Percentiles rank a stretch among this genome's conserved stretches.
These are phyloP conservation scores for Clepsis dumicolana DNA, from an alignment of 2,888 invertebrate genomes.

Conservation along the genomic window DNA sequence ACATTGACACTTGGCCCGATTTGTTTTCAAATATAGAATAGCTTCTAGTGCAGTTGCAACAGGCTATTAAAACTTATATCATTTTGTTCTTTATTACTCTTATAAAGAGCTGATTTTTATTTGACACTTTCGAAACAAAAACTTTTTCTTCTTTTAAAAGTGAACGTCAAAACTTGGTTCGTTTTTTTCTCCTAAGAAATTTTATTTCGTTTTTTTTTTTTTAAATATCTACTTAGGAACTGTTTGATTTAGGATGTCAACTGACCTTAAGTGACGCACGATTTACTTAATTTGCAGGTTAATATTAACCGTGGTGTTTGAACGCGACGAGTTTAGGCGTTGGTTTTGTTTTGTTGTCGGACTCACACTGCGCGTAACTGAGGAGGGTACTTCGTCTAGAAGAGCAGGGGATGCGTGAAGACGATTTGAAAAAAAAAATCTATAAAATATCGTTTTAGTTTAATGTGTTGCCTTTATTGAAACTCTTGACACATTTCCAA, in stretches of 20 bases:
- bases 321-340: slow-evolving; percentile 51
- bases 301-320: slow-evolving; percentile 32
- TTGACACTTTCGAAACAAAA: background rate
- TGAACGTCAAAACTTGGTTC: background rate
- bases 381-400: slow-evolving; percentile 61
- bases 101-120: slow-evolving; percentile 9
- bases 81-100: slow-evolving; percentile 24
- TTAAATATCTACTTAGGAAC: background rate
- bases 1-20: slow-evolving; percentile 50
- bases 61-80: slow-evolving; percentile 12
- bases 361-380: slow-evolving; percentile 70
- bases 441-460: too few species aligned
- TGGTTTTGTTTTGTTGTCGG: slow-evolving; percentile 67
- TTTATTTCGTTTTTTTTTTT: background rate
- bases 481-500: too few species aligned
- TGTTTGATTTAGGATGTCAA: background rate
- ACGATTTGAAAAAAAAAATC: slow-evolving; percentile 5
- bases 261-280: slow-evolving; percentile 5
- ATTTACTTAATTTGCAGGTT: slow-evolving; percentile 15
- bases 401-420: slow-evolving; percentile 47
- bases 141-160: background rate
- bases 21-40: slow-evolving; percentile 49
- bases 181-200: too few species aligned
- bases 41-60: slow-evolving; percentile 38
- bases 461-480: too few species aligned